Base-by-base conservation (phyloP, 2,113 vertebrate genomes). In the Leucoraja erinaceus region DNA sequence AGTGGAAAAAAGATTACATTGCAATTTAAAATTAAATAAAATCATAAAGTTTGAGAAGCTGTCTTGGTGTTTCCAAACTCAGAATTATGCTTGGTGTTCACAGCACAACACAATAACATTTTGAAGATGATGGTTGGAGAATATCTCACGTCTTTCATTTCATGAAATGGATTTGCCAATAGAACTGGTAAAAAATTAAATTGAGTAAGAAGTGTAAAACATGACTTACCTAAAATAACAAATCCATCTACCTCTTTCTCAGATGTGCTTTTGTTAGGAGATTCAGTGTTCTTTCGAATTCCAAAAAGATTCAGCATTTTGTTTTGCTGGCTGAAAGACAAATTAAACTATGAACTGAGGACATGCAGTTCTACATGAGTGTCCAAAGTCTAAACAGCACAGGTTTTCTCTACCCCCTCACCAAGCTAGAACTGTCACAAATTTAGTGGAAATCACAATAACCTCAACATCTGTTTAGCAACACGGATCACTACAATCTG, bases 161-260 rank as follows among this genome's bases (percentile, higher is more conserved):
- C n/a, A 91, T 47, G 10, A 3, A 47, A 22, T 72, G 28, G 47
- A 20, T 12, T 68, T 90, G 31, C 9, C 18, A 91, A 72, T 18
- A 47, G 4, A 91, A 12, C 7, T 11, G 31, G 2, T 28, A 54
- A 16, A 66, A 47, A 4, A 33, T 68, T 68, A 63, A 12, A 1
- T 9, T 33, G 68, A 90, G 25, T 5, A 79, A 10, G 14, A 79
- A 47, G 47, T 12, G 16, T 47, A 83, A 31, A 88, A 6, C 83
- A 31, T 88, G 68, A 94, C 98, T 98, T 94, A 99, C 99, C 98
- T 94, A 99, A 93, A 81, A 99, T 94, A 93, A 99, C 97, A 95
- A 99, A 99, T 92, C 97, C 99, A 95, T 99, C 98, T 16, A 94
- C 94, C 95, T 99, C 98, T 93, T 94, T 97, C 66, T 99, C 98